A percentile compares a stretch with the other conserved stretches of the same genome.
Evolutionary conservation across 2,113 vertebrate genomes (phyloP).

Genomic region (Leptobrachium ailaonicum): DNA sequence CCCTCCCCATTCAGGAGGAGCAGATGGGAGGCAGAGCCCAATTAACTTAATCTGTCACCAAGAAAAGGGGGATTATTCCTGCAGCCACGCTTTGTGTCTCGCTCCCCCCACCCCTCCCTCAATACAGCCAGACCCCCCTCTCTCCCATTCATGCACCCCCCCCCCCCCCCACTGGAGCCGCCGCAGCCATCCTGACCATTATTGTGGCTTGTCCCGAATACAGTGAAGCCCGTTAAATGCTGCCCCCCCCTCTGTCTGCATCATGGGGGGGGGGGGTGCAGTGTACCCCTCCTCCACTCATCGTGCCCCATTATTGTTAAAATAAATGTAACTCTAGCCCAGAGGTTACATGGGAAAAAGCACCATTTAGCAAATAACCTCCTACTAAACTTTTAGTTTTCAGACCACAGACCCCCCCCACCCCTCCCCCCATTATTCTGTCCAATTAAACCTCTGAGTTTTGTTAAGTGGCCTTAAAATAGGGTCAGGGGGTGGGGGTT

Average conservation of each 20-base stretch:
- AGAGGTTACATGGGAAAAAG: too few species aligned
- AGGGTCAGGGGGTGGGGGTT: too few species aligned
- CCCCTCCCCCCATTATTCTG: neutral
- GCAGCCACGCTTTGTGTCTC: slow-evolving; percentile 18
- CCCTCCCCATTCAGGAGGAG: neutral
- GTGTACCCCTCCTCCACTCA: too few species aligned
- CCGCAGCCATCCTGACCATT: neutral
- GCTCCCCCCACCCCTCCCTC: neutral
- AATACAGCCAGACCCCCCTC: neutral
- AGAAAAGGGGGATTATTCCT: slow-evolving; percentile 45
- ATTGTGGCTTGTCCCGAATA: neutral
- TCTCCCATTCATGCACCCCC: neutral
- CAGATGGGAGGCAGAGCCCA: slow-evolving; percentile 5
- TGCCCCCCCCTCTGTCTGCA: too few species aligned
- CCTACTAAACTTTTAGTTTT: neutral
- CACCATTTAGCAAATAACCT: too few species aligned
- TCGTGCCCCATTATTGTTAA: too few species aligned
- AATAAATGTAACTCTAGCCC: too few species aligned
- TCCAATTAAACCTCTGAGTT: neutral
- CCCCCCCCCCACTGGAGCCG: neutral
- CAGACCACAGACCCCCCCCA: neutral
- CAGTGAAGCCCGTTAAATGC: too few species aligned
- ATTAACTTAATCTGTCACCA: neutral
- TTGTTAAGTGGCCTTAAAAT: too few species aligned
- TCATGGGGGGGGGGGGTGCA: too few species aligned